These are phyloP conservation scores for Torymus aiolomorphi DNA, from an alignment of 2,888 invertebrate species.

Conservation along the genomic window DNA sequence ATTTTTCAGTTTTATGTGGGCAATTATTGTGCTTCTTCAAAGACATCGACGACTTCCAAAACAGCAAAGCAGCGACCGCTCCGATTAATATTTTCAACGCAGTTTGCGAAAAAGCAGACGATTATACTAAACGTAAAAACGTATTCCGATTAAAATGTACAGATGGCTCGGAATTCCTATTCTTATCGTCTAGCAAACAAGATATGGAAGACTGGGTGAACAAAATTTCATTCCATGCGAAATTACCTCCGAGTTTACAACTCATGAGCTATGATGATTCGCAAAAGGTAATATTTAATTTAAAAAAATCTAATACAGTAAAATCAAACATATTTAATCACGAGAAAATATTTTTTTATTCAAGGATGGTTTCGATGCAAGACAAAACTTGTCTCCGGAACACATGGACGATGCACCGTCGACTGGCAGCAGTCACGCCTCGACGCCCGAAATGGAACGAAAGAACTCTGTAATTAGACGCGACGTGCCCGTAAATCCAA, in stretches of 20 bases:
- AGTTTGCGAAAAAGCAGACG: conserved; percentile 89
- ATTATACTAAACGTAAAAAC: conserved; percentile 96
- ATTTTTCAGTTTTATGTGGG: conserved; percentile 88
- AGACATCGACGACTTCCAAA: conserved; percentile 92
- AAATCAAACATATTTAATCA: background rate
- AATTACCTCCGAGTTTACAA: conserved; percentile 91
- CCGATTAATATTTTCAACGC: conserved; percentile 86
- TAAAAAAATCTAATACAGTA: conserved; percentile 1
- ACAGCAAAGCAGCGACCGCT: conserved; percentile 91
- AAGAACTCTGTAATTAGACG: conserved; percentile 74
- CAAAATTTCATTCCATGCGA: conserved; percentile 95
- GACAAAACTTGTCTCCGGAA: conserved; percentile 66
- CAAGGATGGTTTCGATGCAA: conserved; percentile 63
- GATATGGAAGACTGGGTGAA: conserved; percentile 93
- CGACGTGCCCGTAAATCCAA: conserved; percentile 66
- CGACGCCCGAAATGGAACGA: conserved; percentile 76
- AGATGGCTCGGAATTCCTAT: conserved; percentile 95
- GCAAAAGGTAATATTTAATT: conserved; percentile 76
- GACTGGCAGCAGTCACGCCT: conserved; percentile 76
- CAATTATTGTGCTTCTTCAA: conserved; percentile 98
- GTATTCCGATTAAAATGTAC: conserved; percentile 91
- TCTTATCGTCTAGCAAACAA: conserved; percentile 84
- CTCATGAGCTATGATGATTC: conserved; percentile 88
- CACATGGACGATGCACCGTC: conserved; percentile 70
- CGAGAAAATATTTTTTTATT: background rate